Base-by-base conservation (phyloP, 2,113 vertebrate genomes). In the Anarrhichthys ocellatus region DNA sequence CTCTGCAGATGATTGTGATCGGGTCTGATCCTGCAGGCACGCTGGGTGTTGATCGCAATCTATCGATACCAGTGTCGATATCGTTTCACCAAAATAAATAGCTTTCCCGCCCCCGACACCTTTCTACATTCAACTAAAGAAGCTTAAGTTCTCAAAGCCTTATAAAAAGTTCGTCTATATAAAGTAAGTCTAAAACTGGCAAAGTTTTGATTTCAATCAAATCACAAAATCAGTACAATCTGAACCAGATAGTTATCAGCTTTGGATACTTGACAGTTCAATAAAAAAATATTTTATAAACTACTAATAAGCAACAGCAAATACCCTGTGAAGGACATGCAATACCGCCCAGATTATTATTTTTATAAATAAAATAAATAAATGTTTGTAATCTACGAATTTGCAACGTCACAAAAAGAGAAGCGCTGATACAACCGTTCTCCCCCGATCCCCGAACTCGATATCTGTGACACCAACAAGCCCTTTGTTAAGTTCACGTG, bases 11-110 rank as follows among this genome's bases (percentile, higher is more conserved):
- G 54, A 75, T 17, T 6, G 2, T 8, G 66, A 71, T 59, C 22
- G 6, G 15, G 46, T 42, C 34, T 18, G 68, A 54, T 56, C 36
- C 61, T 66, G 78, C 70, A 46, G 69, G 48, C 56, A 17, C 44
- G 34, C 48, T 9, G 36, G 27, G 29, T 22, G 48, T 64, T 22
- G 48, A 52, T 52, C 22, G 27, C 6, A 32, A 3, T 15, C 14
- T 29, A 29, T 59, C 56, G 22, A 59, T 29, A 59, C 6, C 6
- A 59, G 5, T 18, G 15, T 6, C 1, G 5, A 72, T 40, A 71
- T 13, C 1, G 8, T 73, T 61, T 61, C n/a, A 59, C 13, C 4
- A 9, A 29, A 65, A 40, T n/a, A 18, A 64, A 40, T 14, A 58
- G 9, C 1, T 22, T 9, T 9, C 11, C 24, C 24, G 1, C 4